Evolutionary conservation across 2,888 invertebrate species (phyloP).

Genomic region (Amphipyra tragopoginis): DNA sequence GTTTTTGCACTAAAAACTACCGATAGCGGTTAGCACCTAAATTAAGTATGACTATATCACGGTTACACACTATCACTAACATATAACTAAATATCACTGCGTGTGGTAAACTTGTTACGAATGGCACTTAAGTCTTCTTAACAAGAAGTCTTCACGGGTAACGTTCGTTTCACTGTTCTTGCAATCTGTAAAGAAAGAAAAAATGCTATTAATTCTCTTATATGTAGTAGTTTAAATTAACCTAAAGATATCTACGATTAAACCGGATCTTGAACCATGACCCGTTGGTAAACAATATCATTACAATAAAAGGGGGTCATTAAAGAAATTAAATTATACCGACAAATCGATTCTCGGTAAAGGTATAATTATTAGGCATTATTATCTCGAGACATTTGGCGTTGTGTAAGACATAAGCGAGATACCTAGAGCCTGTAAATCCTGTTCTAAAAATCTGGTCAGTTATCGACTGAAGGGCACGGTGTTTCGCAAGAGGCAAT

Average conservation of each 20-base stretch:
- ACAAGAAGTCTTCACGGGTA: constrained; percentile 85
- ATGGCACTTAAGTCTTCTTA: constrained; percentile 87
- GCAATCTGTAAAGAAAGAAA: constrained; percentile 74
- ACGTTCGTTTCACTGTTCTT: constrained; percentile 67
- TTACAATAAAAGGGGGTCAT: constrained; percentile 44
- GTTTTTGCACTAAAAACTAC: constrained; percentile 79
- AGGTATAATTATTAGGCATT: constrained; percentile 32
- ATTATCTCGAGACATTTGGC: constrained; percentile 22
- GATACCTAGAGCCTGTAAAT: constrained; percentile 51
- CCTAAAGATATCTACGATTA: constrained; percentile 43
- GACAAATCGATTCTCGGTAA: constrained; percentile 28
- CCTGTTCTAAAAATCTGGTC: constrained; percentile 60
- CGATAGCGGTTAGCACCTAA: constrained; percentile 74
- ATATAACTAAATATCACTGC: constrained; percentile 87
- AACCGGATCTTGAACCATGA: constrained; percentile 55
- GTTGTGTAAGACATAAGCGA: constrained; percentile 28
- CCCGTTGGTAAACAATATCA: constrained; percentile 49
- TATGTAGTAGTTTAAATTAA: constrained; percentile 21
- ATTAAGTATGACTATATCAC: constrained; percentile 82
- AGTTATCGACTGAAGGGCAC: constrained; percentile 73
- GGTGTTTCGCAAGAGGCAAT: constrained; percentile 73
- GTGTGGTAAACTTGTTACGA: constrained; percentile 87
- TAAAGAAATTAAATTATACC: constrained; percentile 47
- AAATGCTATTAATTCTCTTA: constrained; percentile 26
- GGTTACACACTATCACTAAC: constrained; percentile 81